Conservation (phyloP, 2,888 invertebrate genomes). For the Hydrotaea diabolus region DNA sequence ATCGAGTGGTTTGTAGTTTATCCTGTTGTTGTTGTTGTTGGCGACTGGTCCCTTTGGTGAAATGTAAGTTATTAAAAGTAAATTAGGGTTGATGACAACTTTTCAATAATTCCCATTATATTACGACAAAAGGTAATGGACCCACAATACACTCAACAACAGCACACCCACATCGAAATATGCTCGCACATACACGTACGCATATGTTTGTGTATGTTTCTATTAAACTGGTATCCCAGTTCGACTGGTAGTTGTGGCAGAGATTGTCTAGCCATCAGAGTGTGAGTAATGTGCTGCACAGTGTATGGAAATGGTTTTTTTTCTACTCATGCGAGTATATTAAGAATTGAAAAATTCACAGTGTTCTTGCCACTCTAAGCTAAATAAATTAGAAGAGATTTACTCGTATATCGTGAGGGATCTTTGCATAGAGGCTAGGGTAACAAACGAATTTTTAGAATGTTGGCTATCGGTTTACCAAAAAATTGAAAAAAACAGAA, state of each 20-base stretch:
- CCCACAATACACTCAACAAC: slow-evolving; percentile 38
- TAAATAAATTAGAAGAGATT: too few species aligned
- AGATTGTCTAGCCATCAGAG: too few species aligned
- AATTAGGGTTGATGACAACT: slow-evolving; percentile 76
- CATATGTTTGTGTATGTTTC: slow-evolving; percentile 27
- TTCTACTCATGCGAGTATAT: too few species aligned
- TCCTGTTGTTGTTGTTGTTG: not conserved
- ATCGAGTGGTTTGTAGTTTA: slow-evolving; percentile 24
- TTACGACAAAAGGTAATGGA: slow-evolving; percentile 57
- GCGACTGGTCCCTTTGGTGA: slow-evolving; percentile 33
- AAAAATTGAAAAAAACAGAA: too few species aligned
- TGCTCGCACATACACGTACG: too few species aligned
- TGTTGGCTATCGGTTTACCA: too few species aligned
- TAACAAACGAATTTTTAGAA: too few species aligned
- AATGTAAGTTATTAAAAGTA: slow-evolving; percentile 78
- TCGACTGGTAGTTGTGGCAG: slow-evolving; percentile 4
- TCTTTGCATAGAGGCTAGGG: too few species aligned
- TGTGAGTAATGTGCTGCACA: not conserved
- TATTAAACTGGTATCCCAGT: slow-evolving; percentile 23
- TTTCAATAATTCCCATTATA: slow-evolving; percentile 59
- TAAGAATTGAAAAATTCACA: too few species aligned
- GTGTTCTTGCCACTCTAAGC: too few species aligned
- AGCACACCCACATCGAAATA: slow-evolving; percentile 14
- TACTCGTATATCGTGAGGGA: too few species aligned
- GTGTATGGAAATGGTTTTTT: not conserved